These are phyloP conservation scores for Sarcophaga peregrina DNA, from an alignment of 1,140 invertebrate genomes.

Conservation along the genomic window DNA sequence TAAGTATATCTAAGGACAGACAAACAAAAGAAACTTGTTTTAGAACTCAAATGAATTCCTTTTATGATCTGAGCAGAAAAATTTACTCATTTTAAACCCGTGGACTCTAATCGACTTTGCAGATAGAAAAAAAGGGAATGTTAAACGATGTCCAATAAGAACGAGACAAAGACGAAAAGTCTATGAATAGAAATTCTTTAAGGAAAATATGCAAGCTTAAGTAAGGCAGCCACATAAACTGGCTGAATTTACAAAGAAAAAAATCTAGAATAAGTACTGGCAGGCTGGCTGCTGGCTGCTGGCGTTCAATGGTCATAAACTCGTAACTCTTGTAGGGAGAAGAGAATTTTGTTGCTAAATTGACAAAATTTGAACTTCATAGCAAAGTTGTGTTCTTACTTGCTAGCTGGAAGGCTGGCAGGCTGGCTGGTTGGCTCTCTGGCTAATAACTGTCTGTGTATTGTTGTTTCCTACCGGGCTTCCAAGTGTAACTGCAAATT, in stretches of 20 bases:
- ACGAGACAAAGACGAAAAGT: constrained; percentile 23
- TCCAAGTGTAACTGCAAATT: constrained; percentile 16
- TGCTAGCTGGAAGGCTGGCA: neutral
- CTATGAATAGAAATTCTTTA: constrained; percentile 39
- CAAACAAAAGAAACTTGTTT: too few species aligned
- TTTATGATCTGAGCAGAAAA: too few species aligned
- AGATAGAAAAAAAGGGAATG: too few species aligned
- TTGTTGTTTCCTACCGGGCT: neutral
- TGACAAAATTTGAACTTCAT: constrained; percentile 16
- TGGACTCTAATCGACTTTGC: too few species aligned
- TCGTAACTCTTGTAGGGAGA: neutral
- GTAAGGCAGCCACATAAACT: constrained; percentile 19
- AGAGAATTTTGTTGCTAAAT: neutral
- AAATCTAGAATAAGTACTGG: too few species aligned
- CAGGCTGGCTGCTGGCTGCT: neutral
- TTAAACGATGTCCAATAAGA: too few species aligned
- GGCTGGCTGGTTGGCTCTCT: neutral
- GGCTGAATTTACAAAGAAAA: neutral
- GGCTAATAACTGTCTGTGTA: neutral
- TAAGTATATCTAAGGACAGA: too few species aligned
- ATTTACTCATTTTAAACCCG: too few species aligned
- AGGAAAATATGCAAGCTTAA: neutral
- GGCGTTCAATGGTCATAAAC: neutral
- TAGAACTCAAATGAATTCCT: too few species aligned
- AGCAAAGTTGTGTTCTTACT: neutral